These are phyloP conservation scores for Drosophila pectinifera DNA, from an alignment of 1,140 invertebrate species.

Conservation along the genomic window DNA sequence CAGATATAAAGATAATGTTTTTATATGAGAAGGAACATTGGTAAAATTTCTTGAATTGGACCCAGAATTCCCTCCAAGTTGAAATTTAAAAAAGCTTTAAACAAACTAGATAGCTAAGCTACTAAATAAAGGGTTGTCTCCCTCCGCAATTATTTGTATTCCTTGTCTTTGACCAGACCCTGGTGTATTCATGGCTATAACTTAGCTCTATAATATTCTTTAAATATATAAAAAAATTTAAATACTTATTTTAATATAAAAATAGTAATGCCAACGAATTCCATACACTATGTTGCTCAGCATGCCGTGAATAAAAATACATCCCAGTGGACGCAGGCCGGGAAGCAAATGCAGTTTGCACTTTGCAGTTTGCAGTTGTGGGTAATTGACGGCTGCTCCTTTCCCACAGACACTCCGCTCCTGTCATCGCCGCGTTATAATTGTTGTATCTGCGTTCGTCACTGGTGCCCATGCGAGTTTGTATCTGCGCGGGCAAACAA, in stretches of 20 bases:
- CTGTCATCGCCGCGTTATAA: slow-evolving; percentile 47
- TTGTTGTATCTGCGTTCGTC: slow-evolving; percentile 39
- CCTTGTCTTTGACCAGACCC: too few relatives aligned
- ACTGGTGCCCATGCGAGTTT: slow-evolving; percentile 22
- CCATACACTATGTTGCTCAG: neutral
- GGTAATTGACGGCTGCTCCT: slow-evolving; percentile 46
- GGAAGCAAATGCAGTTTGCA: slow-evolving; percentile 38
- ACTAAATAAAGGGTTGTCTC: too few relatives aligned
- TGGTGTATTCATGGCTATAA: neutral
- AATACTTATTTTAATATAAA: neutral
- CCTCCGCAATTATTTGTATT: too few relatives aligned
- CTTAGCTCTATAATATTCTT: too few relatives aligned
- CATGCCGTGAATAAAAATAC: neutral
- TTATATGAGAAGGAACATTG: too few relatives aligned
- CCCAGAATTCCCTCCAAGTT: too few relatives aligned
- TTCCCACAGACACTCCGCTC: neutral
- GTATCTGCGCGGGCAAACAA: slow-evolving; percentile 61
- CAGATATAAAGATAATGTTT: too few relatives aligned
- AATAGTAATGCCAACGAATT: too few relatives aligned
- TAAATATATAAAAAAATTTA: too few relatives aligned
- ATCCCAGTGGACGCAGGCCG: neutral
- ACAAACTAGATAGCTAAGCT: too few relatives aligned
- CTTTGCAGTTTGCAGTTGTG: slow-evolving; percentile 19
- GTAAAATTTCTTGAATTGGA: too few relatives aligned
- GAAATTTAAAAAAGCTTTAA: too few relatives aligned